Conservation (phyloP, 2,888 invertebrate species). For the Ptychoptera albimana region DNA sequence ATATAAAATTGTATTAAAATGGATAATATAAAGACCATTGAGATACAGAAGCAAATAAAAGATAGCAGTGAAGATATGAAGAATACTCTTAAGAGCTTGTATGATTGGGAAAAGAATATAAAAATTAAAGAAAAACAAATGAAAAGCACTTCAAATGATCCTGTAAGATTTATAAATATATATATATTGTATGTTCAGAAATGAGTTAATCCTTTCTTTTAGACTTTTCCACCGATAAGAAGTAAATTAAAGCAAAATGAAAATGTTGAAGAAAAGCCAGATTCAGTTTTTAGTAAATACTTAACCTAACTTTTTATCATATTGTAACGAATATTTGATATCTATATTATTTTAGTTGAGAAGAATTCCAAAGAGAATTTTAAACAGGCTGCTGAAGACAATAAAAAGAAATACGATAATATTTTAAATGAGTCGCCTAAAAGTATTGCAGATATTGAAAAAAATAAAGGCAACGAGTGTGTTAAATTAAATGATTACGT, state of each 20-base stretch:
- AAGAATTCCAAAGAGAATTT: neutral
- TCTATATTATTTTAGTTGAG: too few species aligned
- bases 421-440: neutral
- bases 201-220: too few species aligned
- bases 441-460: neutral
- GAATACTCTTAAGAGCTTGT: neutral
- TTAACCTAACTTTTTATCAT: too few species aligned
- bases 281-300: too few species aligned
- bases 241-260: neutral
- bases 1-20: too few species aligned
- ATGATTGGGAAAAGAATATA: neutral
- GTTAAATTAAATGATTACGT: neutral
- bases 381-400: neutral
- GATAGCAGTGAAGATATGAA: neutral
- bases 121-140: neutral
- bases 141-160: neutral
- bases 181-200: too few species aligned
- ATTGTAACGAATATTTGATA: too few species aligned
- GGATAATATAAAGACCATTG: neutral
- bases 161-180: neutral
- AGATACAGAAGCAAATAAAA: neutral
- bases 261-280: neutral
- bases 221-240: neutral
- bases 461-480: neutral
- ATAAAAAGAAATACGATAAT: neutral